phyloP scores from a whole-genome alignment of 1,140 invertebrate species.

The Solenopsis fugax region DNA sequence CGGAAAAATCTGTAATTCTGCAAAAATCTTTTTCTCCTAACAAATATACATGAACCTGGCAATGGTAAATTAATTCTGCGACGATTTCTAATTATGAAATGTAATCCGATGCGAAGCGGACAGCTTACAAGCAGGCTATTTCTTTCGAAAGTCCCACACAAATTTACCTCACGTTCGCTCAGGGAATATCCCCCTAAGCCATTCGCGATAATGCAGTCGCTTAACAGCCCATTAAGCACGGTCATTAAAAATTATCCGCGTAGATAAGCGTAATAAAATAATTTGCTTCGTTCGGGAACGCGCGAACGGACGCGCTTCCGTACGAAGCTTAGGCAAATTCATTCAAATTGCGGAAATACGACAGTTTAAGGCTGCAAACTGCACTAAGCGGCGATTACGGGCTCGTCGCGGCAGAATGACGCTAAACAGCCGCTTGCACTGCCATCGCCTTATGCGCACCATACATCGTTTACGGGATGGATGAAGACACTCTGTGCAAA shows the following conservation, averaged over 20 bases:
- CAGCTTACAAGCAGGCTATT: neutral
- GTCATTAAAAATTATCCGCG: slow-evolving; percentile 68
- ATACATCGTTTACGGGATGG: slow-evolving; percentile 10
- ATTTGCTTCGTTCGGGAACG: slow-evolving; percentile 48
- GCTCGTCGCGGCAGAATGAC: slow-evolving; percentile 47
- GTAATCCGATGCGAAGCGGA: slow-evolving; percentile 7
- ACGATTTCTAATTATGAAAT: neutral
- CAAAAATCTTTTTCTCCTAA: neutral
- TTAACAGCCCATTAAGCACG: slow-evolving; percentile 58
- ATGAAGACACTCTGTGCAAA: slow-evolving; percentile 27
- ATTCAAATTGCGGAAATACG: slow-evolving; percentile 72
- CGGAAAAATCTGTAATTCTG: neutral
- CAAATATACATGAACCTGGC: neutral
- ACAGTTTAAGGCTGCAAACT: slow-evolving; percentile 69
- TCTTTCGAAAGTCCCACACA: neutral
- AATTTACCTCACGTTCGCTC: slow-evolving; percentile 23
- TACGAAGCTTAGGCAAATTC: slow-evolving; percentile 68
- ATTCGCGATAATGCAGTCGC: slow-evolving; percentile 51
- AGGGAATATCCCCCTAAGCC: slow-evolving; percentile 3
- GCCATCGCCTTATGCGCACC: slow-evolving; percentile 50
- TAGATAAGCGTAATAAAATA: slow-evolving; percentile 71
- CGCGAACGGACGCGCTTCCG: neutral
- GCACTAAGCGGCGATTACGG: slow-evolving; percentile 67
- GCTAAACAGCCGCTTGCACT: slow-evolving; percentile 59
- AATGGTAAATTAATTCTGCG: neutral